Evolutionary conservation across 2,888 invertebrate species (phyloP).

Genomic region (Macrosiphum euphorbiae): DNA sequence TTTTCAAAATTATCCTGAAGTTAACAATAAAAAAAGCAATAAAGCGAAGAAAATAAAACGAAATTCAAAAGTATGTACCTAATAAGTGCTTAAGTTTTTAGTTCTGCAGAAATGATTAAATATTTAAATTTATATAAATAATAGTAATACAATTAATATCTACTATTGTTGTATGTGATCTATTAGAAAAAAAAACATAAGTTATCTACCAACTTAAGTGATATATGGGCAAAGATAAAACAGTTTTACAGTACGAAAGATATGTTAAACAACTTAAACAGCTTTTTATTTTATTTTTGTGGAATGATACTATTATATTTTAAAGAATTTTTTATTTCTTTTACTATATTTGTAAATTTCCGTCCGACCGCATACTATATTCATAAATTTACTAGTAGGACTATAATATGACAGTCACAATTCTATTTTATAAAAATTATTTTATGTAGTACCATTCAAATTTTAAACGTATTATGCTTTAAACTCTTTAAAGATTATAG

Average conservation of each 20-base stretch:
- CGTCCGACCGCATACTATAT: too few relatives aligned
- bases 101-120: neutral
- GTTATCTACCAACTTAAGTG: neutral
- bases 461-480: too few relatives aligned
- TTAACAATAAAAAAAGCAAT: neutral
- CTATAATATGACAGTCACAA: too few relatives aligned
- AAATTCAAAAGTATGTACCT: conserved; percentile 28
- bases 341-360: too few relatives aligned
- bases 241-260: too few relatives aligned
- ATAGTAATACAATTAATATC: neutral
- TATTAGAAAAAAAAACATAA: neutral
- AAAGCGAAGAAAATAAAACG: neutral
- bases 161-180: neutral
- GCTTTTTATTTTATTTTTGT: neutral
- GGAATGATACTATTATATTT: too few relatives aligned
- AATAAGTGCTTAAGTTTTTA: neutral
- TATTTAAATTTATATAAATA: neutral
- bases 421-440: too few relatives aligned
- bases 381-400: too few relatives aligned
- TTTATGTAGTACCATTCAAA: too few relatives aligned
- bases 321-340: too few relatives aligned
- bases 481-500: too few relatives aligned
- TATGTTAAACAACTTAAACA: too few relatives aligned
- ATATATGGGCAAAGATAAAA: neutral
- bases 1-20: neutral